Evolutionary conservation across 2,888 invertebrate genomes (phyloP).

Genomic region (Pristionchus arcanus): DNA sequence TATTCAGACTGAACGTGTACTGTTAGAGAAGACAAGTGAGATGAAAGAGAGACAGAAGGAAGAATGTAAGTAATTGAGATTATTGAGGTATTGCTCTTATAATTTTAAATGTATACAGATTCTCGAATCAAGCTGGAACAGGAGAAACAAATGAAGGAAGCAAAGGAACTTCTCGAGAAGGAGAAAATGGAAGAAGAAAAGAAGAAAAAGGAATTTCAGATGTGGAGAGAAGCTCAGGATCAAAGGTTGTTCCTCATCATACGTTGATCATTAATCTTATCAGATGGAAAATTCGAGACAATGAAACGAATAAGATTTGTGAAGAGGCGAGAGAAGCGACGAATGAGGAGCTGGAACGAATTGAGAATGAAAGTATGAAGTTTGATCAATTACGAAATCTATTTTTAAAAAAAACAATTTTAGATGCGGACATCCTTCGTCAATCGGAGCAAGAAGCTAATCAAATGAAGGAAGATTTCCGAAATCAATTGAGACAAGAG

Average conservation of each 20-base stretch:
- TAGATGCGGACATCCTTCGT: not conserved
- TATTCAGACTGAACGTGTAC: not conserved
- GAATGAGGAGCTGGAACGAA: not conserved
- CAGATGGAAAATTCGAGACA: not conserved
- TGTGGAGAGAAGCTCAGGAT: not conserved
- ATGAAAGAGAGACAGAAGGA: not conserved
- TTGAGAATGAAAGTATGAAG: not conserved
- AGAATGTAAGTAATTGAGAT: not conserved
- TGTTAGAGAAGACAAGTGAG: not conserved
- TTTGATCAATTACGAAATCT: not conserved
- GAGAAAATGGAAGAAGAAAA: not conserved
- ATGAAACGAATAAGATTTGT: not conserved
- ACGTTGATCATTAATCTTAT: not conserved
- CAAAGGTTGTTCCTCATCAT: not conserved
- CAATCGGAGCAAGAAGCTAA: not conserved
- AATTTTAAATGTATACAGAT: not conserved
- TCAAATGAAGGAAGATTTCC: not conserved
- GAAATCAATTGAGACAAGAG: not conserved
- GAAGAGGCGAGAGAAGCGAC: not conserved
- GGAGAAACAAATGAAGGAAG: conserved; percentile 10
- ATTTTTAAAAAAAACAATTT: not conserved
- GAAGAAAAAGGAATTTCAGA: not conserved
- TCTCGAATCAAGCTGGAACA: not conserved
- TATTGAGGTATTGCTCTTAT: not conserved
- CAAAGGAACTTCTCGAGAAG: not conserved